phyloP scores from a whole-genome alignment of 2,113 vertebrate species.

The Sterrhoptilus dennistouni region DNA sequence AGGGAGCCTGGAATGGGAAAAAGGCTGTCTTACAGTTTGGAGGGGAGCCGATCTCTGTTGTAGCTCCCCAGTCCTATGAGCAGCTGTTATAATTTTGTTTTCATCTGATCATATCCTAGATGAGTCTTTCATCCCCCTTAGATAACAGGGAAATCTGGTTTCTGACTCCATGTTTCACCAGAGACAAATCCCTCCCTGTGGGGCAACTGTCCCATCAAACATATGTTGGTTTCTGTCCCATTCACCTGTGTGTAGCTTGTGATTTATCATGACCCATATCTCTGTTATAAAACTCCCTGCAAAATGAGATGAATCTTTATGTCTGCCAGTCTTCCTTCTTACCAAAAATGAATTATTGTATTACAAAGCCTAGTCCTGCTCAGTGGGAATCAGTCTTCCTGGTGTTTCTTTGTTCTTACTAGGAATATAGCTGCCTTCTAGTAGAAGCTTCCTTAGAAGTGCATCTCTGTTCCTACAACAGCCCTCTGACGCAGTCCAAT shows the following conservation, averaged over 20 bases:
- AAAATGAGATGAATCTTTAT: not conserved
- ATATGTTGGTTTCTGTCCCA: not conserved
- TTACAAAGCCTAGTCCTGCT: not conserved
- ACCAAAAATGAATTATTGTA: not conserved
- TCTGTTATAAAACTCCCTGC: not conserved
- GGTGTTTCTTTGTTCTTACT: not conserved
- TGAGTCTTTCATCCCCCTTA: not conserved
- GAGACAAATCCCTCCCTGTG: not conserved
- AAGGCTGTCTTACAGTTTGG: not conserved
- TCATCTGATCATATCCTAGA: not conserved
- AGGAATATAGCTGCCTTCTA: not conserved
- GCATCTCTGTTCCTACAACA: not conserved
- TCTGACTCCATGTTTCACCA: not conserved
- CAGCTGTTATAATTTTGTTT: not conserved
- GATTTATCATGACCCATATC: not conserved
- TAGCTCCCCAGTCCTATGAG: not conserved
- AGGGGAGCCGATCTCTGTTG: not conserved
- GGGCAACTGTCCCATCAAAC: not conserved
- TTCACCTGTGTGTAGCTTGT: not conserved
- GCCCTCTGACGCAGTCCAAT: not conserved
- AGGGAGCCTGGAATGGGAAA: not conserved
- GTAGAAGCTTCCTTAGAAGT: not conserved
- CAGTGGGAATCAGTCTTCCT: not conserved
- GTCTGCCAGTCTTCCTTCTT: not conserved
- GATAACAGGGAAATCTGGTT: not conserved